These are phyloP conservation scores for Dolichopus griseipennis DNA, from an alignment of 2,888 invertebrate species.

Conservation along the genomic window DNA sequence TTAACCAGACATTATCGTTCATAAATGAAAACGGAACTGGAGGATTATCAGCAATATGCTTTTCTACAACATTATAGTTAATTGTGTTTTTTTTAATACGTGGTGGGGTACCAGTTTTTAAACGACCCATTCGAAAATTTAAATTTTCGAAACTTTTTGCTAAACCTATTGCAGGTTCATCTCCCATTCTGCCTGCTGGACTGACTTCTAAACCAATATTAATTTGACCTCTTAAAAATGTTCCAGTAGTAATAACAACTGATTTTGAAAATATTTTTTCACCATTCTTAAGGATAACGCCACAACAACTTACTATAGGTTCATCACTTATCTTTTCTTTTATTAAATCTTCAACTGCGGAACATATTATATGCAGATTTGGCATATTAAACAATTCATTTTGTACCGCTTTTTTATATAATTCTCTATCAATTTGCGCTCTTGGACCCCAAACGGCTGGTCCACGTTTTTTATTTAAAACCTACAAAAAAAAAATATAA, in stretches of 20 bases:
- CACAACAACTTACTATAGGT: slow-evolving; percentile 27
- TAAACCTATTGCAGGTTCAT: slow-evolving; percentile 66
- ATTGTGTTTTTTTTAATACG: slow-evolving; percentile 60
- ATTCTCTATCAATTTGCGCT: slow-evolving; percentile 75
- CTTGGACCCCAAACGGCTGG: slow-evolving; percentile 84
- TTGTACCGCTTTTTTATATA: slow-evolving; percentile 72
- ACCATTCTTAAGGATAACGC: slow-evolving; percentile 46
- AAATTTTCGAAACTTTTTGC: slow-evolving; percentile 62
- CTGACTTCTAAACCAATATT: slow-evolving; percentile 66
- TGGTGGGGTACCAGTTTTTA: slow-evolving; percentile 86
- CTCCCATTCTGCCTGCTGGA: slow-evolving; percentile 75
- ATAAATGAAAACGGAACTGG: slow-evolving; percentile 74
- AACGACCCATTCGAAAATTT: slow-evolving; percentile 64
- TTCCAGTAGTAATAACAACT: slow-evolving; percentile 79
- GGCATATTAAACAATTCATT: slow-evolving; percentile 55
- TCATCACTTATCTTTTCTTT: slow-evolving; percentile 66
- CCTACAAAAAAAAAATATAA: slow-evolving; percentile 31
- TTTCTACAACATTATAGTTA: slow-evolving; percentile 51
- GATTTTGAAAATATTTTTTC: slow-evolving; percentile 50
- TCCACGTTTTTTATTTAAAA: slow-evolving; percentile 71
- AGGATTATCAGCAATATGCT: slow-evolving; percentile 55
- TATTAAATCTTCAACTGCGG: slow-evolving; percentile 71
- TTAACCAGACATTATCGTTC: slow-evolving; percentile 66
- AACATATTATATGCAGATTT: slow-evolving; percentile 59
- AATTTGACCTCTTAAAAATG: slow-evolving; percentile 77